Percentiles rank a stretch among this genome's conserved stretches.
Conservation (phyloP, 1,140 invertebrate species). For the Chrysoperla carnea region DNA sequence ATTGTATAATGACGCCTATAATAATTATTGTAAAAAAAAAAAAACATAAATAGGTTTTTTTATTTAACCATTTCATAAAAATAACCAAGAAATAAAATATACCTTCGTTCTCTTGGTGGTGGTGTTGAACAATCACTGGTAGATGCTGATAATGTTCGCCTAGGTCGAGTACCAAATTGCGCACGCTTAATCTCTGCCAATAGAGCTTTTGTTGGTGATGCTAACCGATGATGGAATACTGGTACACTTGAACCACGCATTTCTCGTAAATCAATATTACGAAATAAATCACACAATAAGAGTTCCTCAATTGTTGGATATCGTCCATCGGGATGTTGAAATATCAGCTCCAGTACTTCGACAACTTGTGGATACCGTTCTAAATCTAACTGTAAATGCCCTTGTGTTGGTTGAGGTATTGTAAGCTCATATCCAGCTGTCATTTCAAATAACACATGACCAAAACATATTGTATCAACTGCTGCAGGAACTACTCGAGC, state of each 20-base stretch:
- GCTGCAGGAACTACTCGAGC: slow-evolving; percentile 28
- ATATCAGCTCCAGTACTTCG: slow-evolving; percentile 66
- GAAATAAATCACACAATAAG: slow-evolving; percentile 62
- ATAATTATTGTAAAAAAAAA: too few relatives aligned
- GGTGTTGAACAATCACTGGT: too few relatives aligned
- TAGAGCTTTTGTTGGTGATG: not conserved
- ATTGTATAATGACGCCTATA: too few relatives aligned
- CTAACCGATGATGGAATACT: not conserved
- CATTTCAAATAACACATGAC: slow-evolving; percentile 81
- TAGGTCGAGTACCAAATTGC: not conserved
- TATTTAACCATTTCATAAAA: too few relatives aligned
- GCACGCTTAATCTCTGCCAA: not conserved
- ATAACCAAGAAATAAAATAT: too few relatives aligned
- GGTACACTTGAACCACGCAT: slow-evolving; percentile 22
- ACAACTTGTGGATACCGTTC: slow-evolving; percentile 57
- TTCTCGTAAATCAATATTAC: slow-evolving; percentile 74
- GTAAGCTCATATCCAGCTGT: slow-evolving; percentile 65
- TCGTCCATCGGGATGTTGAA: slow-evolving; percentile 41
- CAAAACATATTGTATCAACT: slow-evolving; percentile 59
- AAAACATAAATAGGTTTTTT: too few relatives aligned
- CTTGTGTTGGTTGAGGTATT: slow-evolving; percentile 47
- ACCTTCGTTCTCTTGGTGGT: too few relatives aligned
- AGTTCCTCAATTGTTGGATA: slow-evolving; percentile 61
- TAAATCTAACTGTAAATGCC: slow-evolving; percentile 51
- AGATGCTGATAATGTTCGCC: not conserved